phyloP scores from a whole-genome alignment of 2,888 invertebrate species.

The Hofmannophila pseudospretella region DNA sequence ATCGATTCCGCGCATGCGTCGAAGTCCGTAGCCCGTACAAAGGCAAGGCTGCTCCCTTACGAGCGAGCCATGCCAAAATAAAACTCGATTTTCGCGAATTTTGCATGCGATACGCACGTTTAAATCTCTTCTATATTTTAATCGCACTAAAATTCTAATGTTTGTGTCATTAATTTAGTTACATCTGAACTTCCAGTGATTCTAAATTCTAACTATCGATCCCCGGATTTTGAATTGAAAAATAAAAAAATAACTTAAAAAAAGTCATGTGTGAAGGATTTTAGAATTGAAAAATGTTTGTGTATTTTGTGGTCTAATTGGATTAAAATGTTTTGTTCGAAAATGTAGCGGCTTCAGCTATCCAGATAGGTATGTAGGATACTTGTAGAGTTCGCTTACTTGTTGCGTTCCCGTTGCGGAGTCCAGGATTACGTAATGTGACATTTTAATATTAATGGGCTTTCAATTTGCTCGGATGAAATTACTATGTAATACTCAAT shows the following conservation, averaged over 20 bases:
- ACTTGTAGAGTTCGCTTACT: conserved; percentile 56
- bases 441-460: conserved; percentile 34
- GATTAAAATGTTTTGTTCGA: conserved; percentile 35
- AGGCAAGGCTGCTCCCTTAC: conserved; percentile 53
- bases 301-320: conserved; percentile 36
- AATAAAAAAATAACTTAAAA: conserved; percentile 8
- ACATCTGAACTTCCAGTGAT: neutral
- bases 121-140: conserved; percentile 9
- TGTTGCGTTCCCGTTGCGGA: conserved; percentile 55
- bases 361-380: conserved; percentile 37
- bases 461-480: neutral
- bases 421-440: conserved; percentile 55
- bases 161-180: neutral
- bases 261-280: conserved; percentile 13
- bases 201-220: conserved; percentile 3
- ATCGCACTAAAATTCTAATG: neutral
- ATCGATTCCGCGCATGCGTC: conserved; percentile 69
- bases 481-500: too few relatives aligned
- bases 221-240: conserved; percentile 3
- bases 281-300: conserved; percentile 28
- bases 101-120: conserved; percentile 29
- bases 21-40: conserved; percentile 48
- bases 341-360: conserved; percentile 50
- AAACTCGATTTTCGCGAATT: conserved; percentile 45
- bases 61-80: conserved; percentile 64